A percentile compares a stretch with the other conserved stretches of the same genome.
These are phyloP conservation scores for Theonella swinhoei DNA, from an alignment of 37 sponge, comb jelly and placozoan genomes.

Conservation along the genomic window DNA sequence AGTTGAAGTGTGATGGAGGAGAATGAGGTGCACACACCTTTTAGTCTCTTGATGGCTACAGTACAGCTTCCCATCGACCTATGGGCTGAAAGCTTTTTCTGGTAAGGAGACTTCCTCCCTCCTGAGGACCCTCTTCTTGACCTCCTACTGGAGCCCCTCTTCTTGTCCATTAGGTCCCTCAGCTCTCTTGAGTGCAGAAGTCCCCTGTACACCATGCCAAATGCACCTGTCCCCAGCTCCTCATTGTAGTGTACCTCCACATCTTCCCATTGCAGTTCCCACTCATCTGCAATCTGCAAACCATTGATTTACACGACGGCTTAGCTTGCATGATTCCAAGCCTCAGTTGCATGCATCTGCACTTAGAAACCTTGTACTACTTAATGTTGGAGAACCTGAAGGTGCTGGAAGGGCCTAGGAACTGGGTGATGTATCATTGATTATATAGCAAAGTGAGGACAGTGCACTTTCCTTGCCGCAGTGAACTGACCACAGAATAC, in stretches of 20 bases:
- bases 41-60: conserved; percentile 76
- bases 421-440: too few relatives aligned
- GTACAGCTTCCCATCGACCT: neutral
- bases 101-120: too few relatives aligned
- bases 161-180: neutral
- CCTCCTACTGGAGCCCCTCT: neutral
- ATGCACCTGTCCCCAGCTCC: conserved; percentile 60
- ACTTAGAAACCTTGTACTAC: too few relatives aligned
- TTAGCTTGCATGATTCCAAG: too few relatives aligned
- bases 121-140: neutral
- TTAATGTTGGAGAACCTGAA: too few relatives aligned
- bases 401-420: too few relatives aligned
- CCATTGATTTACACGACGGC: too few relatives aligned
- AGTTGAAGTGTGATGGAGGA: too few relatives aligned
- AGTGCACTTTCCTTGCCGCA: too few relatives aligned
- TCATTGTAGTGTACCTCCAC: conserved; percentile 30
- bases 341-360: too few relatives aligned
- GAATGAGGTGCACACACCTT: conserved; percentile 35
- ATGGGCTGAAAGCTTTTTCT: neutral
- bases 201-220: conserved; percentile 74
- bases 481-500: too few relatives aligned
- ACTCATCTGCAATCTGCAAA: conserved; percentile 49
- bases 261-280: conserved; percentile 51
- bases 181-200: neutral
- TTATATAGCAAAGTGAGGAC: too few relatives aligned